Percentiles rank a stretch among this genome's conserved stretches.
phyloP scores from a whole-genome alignment of 1,140 invertebrate genomes.

The Phortica variegata region DNA sequence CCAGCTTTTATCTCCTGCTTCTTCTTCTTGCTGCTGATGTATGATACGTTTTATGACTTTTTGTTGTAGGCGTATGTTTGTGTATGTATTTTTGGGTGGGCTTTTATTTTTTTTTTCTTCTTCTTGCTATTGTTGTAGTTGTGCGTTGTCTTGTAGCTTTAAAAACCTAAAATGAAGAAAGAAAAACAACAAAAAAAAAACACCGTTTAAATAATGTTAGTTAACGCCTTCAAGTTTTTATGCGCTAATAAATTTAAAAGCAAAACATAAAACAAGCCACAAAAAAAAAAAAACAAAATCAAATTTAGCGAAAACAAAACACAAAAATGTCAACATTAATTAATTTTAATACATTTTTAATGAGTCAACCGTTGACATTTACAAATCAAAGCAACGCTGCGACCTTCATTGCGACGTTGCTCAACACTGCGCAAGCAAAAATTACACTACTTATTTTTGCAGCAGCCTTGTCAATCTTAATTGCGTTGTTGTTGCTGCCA shows the following conservation, averaged over 20 bases:
- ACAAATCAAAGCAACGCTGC: conserved; percentile 41
- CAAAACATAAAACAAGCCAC: too few species aligned
- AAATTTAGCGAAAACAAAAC: too few species aligned
- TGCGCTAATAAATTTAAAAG: conserved; percentile 43
- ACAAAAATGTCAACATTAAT: too few species aligned
- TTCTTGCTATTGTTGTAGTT: conserved; percentile 16
- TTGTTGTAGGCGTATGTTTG: conserved; percentile 42
- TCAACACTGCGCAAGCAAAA: conserved; percentile 28
- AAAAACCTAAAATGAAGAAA: conserved; percentile 41
- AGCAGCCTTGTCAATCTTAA: too few species aligned
- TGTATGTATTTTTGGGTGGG: conserved; percentile 39
- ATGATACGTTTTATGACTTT: too few species aligned
- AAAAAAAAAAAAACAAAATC: too few species aligned
- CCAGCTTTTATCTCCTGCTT: conserved; percentile 10
- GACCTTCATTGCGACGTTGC: conserved; percentile 49
- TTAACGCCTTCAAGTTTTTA: conserved; percentile 50
- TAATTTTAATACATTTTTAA: too few species aligned
- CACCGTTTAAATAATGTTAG: conserved; percentile 45
- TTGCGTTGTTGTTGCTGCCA: too few species aligned
- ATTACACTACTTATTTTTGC: too few species aligned
- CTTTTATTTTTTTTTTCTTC: conserved; percentile 8
- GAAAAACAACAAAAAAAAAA: conserved; percentile 14
- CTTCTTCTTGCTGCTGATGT: conserved; percentile 7
- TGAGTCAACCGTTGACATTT: conserved; percentile 53
- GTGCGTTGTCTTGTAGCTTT: conserved; percentile 42